Evolutionary conservation across 2,888 invertebrate genomes (phyloP).

Genomic region (Tinea semifulvella): DNA sequence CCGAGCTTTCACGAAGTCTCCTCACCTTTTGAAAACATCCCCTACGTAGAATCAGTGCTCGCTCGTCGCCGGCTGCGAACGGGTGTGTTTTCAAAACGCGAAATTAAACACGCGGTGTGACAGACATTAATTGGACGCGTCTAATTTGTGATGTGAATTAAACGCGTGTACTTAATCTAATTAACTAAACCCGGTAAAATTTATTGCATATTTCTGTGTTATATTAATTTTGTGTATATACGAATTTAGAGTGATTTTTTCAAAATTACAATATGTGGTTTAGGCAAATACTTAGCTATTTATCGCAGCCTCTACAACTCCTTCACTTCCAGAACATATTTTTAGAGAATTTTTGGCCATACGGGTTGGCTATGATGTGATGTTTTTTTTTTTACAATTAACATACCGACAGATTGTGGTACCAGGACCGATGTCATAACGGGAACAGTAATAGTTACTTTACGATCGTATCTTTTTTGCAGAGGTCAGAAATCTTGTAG

Average conservation of each 20-base stretch:
- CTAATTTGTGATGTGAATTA: constrained; percentile 14
- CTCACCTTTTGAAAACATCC: constrained; percentile 58
- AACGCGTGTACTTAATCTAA: constrained; percentile 1
- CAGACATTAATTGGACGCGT: constrained; percentile 7
- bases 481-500: no score
- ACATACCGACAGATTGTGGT: no score
- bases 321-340: no score
- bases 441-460: no score
- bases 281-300: neutral
- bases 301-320: no score
- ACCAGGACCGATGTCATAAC: no score
- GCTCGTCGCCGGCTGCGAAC: constrained; percentile 35
- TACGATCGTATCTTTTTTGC: no score
- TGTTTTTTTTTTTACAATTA: no score
- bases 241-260: neutral
- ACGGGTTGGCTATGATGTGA: no score
- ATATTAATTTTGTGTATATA: no score
- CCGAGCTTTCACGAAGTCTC: constrained; percentile 49
- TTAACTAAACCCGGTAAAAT: constrained; percentile 1
- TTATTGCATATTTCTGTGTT: neutral
- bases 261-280: neutral
- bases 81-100: constrained; percentile 26
- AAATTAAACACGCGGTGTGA: neutral
- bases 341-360: no score
- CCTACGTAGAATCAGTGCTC: constrained; percentile 61